A percentile compares a stretch with the other conserved stretches of the same genome.
phyloP scores from a whole-genome alignment of 2,888 invertebrate species.

The Teleiodes luculella region DNA sequence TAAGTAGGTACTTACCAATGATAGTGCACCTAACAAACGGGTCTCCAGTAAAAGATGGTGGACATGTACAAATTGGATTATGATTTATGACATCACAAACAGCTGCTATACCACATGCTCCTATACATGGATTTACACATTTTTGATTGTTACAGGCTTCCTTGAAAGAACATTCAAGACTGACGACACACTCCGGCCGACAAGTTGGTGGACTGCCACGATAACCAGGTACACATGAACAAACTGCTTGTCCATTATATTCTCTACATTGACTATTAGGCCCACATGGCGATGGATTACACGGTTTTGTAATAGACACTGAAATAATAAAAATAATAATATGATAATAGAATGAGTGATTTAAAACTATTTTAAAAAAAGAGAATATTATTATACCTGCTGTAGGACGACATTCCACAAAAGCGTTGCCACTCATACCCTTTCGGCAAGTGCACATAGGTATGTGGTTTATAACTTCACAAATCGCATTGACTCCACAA shows the following conservation, averaged over 20 bases:
- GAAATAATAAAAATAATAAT: not conserved
- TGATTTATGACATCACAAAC: slow-evolving; percentile 87
- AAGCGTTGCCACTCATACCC: slow-evolving; percentile 83
- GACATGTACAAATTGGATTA: slow-evolving; percentile 87
- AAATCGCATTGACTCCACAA: slow-evolving; percentile 84
- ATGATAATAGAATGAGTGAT: too few species aligned
- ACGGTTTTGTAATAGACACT: slow-evolving; percentile 74
- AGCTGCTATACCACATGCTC: slow-evolving; percentile 86
- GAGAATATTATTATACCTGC: slow-evolving; percentile 62
- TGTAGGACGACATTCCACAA: slow-evolving; percentile 76
- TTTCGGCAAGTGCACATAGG: slow-evolving; percentile 84
- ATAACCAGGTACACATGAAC: slow-evolving; percentile 85
- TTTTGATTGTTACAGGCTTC: slow-evolving; percentile 86
- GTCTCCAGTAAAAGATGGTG: slow-evolving; percentile 85
- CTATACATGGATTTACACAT: slow-evolving; percentile 87
- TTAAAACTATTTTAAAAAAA: not conserved
- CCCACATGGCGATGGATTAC: slow-evolving; percentile 88
- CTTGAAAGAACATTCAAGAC: slow-evolving; percentile 84
- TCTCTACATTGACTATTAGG: slow-evolving; percentile 86
- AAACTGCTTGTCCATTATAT: slow-evolving; percentile 83
- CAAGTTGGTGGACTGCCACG: slow-evolving; percentile 87
- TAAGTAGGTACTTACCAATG: slow-evolving; percentile 43
- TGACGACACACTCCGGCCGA: slow-evolving; percentile 86
- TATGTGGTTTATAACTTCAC: slow-evolving; percentile 84
- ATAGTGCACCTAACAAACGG: slow-evolving; percentile 84